Evolutionary conservation across 2,113 vertebrate species (phyloP).

Genomic region (Picathartes gymnocephalus): DNA sequence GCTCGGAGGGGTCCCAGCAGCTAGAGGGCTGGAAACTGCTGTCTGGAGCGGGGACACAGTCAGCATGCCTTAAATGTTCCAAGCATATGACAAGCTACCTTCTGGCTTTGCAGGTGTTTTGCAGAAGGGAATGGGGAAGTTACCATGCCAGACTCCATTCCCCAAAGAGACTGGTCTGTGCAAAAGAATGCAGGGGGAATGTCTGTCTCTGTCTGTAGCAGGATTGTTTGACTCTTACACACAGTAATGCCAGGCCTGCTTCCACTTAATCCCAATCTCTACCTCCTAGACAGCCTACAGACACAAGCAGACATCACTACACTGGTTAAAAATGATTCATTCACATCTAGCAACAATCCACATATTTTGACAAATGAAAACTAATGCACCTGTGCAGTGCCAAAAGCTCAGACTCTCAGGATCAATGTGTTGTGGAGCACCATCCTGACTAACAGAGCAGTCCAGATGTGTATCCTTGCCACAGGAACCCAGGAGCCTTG

Average conservation of each 20-base stretch:
- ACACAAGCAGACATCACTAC: neutral
- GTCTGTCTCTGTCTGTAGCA: neutral
- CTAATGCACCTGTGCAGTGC: neutral
- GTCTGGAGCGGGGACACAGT: neutral
- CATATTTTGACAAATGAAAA: neutral
- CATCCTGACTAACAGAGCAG: neutral
- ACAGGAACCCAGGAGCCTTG: neutral
- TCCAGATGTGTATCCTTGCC: rapidly evolving
- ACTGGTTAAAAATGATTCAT: neutral
- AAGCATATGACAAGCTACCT: neutral
- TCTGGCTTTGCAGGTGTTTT: neutral
- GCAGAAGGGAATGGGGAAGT: neutral
- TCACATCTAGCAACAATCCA: neutral
- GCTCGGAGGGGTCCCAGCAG: neutral
- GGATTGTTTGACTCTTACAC: neutral
- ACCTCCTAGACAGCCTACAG: neutral
- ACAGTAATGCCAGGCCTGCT: neutral
- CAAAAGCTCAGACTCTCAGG: neutral
- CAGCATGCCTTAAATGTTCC: neutral
- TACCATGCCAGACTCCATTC: neutral
- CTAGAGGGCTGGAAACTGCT: neutral
- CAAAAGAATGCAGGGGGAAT: neutral
- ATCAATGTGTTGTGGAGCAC: neutral
- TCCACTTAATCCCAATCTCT: neutral
- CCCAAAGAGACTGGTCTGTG: neutral